Evolutionary conservation across 1,140 invertebrate genomes (phyloP).

Genomic region (Sarcophaga bullata): DNA sequence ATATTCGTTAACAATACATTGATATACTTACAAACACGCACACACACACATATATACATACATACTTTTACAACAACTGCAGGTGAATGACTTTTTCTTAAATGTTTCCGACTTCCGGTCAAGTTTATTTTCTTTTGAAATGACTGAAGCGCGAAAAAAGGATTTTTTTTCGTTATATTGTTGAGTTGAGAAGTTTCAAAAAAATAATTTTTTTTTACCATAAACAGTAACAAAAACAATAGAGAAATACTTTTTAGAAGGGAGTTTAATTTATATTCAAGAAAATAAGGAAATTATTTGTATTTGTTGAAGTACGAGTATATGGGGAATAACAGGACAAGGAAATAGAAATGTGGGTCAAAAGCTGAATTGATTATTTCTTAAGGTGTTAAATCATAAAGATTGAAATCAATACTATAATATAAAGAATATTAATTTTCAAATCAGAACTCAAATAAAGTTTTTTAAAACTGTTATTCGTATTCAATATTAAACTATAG

Average conservation of each 20-base stretch:
- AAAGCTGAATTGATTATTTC: neutral
- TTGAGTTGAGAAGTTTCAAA: too few species aligned
- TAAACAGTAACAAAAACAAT: neutral
- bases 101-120: conserved; percentile 63
- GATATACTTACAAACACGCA: too few species aligned
- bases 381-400: neutral
- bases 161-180: neutral
- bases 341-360: neutral
- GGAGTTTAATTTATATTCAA: neutral
- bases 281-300: neutral
- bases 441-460: too few species aligned
- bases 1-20: neutral
- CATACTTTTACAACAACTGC: conserved; percentile 42
- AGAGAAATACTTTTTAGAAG: neutral
- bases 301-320: conserved; percentile 22
- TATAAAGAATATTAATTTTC: too few species aligned
- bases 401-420: too few species aligned
- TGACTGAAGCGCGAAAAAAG: conserved; percentile 1
- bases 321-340: neutral
- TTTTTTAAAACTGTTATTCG: too few species aligned
- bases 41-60: neutral
- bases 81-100: conserved; percentile 64
- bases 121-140: conserved; percentile 50
- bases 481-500: too few species aligned
- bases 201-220: neutral